Conservation (phyloP, 2,888 invertebrate species). For the Meiosimyza platycephala region DNA sequence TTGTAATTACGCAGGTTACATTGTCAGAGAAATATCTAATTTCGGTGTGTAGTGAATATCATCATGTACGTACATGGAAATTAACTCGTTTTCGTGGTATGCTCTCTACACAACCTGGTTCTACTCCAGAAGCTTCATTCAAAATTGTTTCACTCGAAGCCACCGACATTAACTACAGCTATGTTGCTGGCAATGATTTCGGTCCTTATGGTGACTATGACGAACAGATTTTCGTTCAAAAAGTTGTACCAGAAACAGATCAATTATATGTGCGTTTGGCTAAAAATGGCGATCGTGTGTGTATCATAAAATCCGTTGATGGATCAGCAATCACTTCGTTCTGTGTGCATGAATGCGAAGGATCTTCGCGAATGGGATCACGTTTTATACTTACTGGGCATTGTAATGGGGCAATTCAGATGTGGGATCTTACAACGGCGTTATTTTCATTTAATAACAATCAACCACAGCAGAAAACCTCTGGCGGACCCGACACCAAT, state of each 20-base stretch:
- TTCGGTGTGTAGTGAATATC: conserved; percentile 97
- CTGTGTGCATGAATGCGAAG: conserved; percentile 97
- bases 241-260: conserved; percentile 97
- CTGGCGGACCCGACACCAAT: conserved; percentile 91
- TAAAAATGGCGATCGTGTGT: conserved; percentile 95
- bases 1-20: conserved; percentile 74
- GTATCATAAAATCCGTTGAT: conserved; percentile 94
- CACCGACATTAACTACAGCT: conserved; percentile 74
- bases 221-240: conserved; percentile 96
- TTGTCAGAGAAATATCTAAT: conserved; percentile 95
- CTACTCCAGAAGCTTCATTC: conserved; percentile 96
- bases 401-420: conserved; percentile 91
- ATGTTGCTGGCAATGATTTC: conserved; percentile 75
- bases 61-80: conserved; percentile 97
- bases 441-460: conserved; percentile 83
- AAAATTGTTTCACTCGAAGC: conserved; percentile 74
- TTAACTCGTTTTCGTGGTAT: conserved; percentile 97
- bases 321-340: conserved; percentile 93
- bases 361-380: conserved; percentile 92
- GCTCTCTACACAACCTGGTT: conserved; percentile 99
- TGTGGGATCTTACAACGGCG: conserved; percentile 99
- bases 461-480: conserved; percentile 74
- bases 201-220: conserved; percentile 99
- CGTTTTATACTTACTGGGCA: conserved; percentile 93
- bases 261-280: conserved; percentile 93